Percentiles rank a stretch among this genome's conserved stretches.
phyloP scores from a whole-genome alignment of 1,140 invertebrate genomes.

The Megathymus violae region DNA sequence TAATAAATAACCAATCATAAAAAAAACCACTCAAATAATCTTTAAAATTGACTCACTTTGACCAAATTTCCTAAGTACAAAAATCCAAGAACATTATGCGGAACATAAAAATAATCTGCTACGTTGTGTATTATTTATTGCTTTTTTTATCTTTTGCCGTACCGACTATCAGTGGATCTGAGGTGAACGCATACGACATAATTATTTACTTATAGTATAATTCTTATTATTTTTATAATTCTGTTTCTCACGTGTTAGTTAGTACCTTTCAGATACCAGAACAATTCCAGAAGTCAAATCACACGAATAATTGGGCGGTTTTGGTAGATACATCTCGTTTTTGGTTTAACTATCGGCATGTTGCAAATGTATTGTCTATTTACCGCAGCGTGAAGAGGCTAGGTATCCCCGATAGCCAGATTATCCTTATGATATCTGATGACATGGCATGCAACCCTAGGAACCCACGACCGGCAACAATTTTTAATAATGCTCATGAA shows the following conservation, averaged over 20 bases:
- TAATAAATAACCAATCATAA: too few species aligned
- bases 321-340: constrained; percentile 98
- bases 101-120: too few species aligned
- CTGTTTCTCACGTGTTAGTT: too few species aligned
- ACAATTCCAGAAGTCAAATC: constrained; percentile 84
- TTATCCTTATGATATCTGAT: constrained; percentile 99
- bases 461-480: constrained; percentile 98
- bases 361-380: constrained; percentile 99
- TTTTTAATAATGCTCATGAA: constrained; percentile 99
- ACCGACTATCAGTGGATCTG: constrained; percentile 20
- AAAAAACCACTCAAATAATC: too few species aligned
- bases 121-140: neutral
- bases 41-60: too few species aligned
- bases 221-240: constrained; percentile 8
- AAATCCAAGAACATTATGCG: too few species aligned
- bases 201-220: neutral
- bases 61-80: too few species aligned
- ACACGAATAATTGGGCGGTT: constrained; percentile 99
- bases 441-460: constrained; percentile 99
- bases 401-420: constrained; percentile 98
- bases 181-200: constrained; percentile 27
- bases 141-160: neutral
- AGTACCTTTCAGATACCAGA: constrained; percentile 71
- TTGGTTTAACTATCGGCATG: constrained; percentile 99
- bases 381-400: constrained; percentile 98